These are phyloP conservation scores for Dolichomitus sp. DNA, from an alignment of 2,888 invertebrate species.

Conservation along the genomic window DNA sequence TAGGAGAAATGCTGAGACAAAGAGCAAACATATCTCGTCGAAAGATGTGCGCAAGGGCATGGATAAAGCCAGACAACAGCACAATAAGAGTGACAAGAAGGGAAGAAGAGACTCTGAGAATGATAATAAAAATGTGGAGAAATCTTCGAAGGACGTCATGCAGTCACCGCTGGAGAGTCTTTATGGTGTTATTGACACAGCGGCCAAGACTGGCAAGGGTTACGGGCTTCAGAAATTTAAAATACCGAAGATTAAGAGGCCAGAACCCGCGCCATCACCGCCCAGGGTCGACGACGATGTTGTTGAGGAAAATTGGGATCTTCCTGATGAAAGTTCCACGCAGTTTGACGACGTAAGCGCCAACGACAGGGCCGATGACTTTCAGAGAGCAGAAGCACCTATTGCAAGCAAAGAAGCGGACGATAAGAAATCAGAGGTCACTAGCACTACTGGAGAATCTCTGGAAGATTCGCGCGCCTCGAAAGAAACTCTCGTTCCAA, in stretches of 20 bases:
- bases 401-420: constrained; percentile 63
- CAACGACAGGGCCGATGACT: constrained; percentile 10
- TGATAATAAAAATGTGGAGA: constrained; percentile 71
- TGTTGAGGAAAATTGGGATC: constrained; percentile 67
- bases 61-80: constrained; percentile 55
- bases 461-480: constrained; percentile 75
- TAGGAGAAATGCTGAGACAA: constrained; percentile 71
- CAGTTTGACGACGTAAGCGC: constrained; percentile 20
- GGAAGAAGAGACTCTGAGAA: constrained; percentile 69
- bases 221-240: constrained; percentile 87
- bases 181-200: constrained; percentile 85
- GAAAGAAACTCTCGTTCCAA: constrained; percentile 33
- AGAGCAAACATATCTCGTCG: constrained; percentile 50
- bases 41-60: constrained; percentile 53
- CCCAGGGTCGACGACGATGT: constrained; percentile 49
- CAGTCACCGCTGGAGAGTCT: constrained; percentile 87
- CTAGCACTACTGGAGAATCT: constrained; percentile 74
- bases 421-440: constrained; percentile 72
- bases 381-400: neutral
- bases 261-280: constrained; percentile 75
- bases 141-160: constrained; percentile 79
- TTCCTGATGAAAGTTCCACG: constrained; percentile 47
- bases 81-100: constrained; percentile 55
- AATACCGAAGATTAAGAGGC: constrained; percentile 87
- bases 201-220: constrained; percentile 85